Conservation (phyloP, 1,140 invertebrate genomes). For the Charaxes varanes region DNA sequence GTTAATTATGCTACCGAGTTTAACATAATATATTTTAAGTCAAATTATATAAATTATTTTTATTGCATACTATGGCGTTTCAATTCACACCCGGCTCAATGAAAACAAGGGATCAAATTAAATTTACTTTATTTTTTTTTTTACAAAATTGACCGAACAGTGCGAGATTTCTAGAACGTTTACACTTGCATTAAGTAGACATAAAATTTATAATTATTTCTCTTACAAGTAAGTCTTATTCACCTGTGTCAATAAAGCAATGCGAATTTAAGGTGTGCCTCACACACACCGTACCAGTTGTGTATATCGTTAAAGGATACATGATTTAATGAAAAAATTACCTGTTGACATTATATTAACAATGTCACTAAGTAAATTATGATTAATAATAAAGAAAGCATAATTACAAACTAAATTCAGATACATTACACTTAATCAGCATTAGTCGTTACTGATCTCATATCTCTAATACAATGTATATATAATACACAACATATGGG, state of each 20-base stretch:
- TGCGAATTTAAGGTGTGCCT: slow-evolving; percentile 34
- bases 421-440: slow-evolving; percentile 63
- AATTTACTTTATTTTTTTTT: slow-evolving; percentile 72
- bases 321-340: slow-evolving; percentile 58
- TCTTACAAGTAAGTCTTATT: slow-evolving; percentile 72
- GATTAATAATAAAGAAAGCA: slow-evolving; percentile 71
- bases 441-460: slow-evolving; percentile 54
- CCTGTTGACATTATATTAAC: slow-evolving; percentile 56
- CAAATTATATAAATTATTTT: slow-evolving; percentile 72
- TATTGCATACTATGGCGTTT: slow-evolving; percentile 54
- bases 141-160: slow-evolving; percentile 74
- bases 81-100: slow-evolving; percentile 29
- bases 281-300: slow-evolving; percentile 39
- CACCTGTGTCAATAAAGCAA: slow-evolving; percentile 69
- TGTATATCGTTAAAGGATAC: slow-evolving; percentile 62
- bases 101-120: slow-evolving; percentile 61
- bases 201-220: slow-evolving; percentile 69
- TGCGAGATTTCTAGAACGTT: slow-evolving; percentile 74
- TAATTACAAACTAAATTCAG: slow-evolving; percentile 70
- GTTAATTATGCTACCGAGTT: slow-evolving; percentile 69
- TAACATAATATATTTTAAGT: slow-evolving; percentile 67
- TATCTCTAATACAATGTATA: slow-evolving; percentile 61
- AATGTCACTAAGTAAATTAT: slow-evolving; percentile 68
- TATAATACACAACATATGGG: slow-evolving; percentile 62
- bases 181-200: slow-evolving; percentile 74